A percentile compares a stretch with the other conserved stretches of the same genome.
These are phyloP conservation scores for Oceanodroma tethys DNA, from an alignment of 2,113 vertebrate species.

Conservation along the genomic window DNA sequence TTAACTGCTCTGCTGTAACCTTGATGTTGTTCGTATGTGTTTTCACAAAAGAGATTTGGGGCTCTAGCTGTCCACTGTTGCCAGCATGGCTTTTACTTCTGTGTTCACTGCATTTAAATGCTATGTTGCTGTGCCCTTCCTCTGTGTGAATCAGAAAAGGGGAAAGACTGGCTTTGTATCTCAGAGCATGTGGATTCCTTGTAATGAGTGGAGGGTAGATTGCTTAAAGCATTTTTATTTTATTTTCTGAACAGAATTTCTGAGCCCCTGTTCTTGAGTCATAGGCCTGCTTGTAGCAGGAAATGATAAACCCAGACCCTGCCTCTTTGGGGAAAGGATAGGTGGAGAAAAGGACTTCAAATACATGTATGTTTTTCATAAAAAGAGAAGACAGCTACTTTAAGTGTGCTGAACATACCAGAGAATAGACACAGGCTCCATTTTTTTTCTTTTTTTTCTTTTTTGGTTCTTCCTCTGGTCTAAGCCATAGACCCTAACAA, in stretches of 20 bases:
- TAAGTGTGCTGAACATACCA: background rate
- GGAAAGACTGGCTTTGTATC: background rate
- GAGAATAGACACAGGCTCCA: background rate
- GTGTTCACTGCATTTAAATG: background rate
- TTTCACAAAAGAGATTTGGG: background rate
- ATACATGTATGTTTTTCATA: background rate
- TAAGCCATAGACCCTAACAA: background rate
- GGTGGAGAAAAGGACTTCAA: slow-evolving; percentile 24
- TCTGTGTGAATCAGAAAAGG: background rate
- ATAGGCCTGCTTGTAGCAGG: slow-evolving; percentile 3
- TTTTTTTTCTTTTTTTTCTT: background rate
- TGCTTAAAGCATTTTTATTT: slow-evolving; percentile 3
- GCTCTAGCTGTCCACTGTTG: background rate
- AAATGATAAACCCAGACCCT: slow-evolving; percentile 6
- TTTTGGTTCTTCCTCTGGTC: background rate
- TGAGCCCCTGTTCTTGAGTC: background rate
- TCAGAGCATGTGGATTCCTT: background rate
- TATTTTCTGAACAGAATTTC: background rate
- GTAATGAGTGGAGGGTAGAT: background rate
- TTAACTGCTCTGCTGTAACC: background rate
- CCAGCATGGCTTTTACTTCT: background rate
- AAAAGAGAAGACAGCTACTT: background rate
- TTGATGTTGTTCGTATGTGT: background rate
- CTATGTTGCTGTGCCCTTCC: background rate
- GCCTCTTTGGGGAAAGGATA: background rate